phyloP scores from a whole-genome alignment of 1,140 invertebrate genomes.

The Drosophila biarmipes region DNA sequence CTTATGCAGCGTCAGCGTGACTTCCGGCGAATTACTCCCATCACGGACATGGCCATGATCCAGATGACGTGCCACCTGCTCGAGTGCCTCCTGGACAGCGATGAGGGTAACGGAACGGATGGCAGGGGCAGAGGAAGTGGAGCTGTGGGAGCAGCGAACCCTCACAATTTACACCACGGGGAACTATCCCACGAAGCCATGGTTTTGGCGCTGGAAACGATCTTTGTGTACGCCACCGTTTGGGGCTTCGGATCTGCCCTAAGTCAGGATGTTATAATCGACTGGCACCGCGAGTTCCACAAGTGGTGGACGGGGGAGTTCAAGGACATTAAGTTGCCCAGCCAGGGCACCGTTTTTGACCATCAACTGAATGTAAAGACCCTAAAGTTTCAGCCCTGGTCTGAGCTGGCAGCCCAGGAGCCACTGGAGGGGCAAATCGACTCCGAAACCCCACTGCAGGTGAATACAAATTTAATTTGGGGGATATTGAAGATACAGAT shows the following conservation, averaged over 20 bases:
- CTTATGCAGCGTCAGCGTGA: constrained; percentile 92
- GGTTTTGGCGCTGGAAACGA: constrained; percentile 88
- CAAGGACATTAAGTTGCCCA: constrained; percentile 95
- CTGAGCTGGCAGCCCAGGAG: constrained; percentile 88
- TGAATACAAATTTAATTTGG: constrained; percentile 49
- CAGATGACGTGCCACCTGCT: constrained; percentile 95
- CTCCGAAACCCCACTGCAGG: constrained; percentile 91
- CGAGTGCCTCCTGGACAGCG: constrained; percentile 91
- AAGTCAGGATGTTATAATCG: constrained; percentile 94
- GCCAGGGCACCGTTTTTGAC: constrained; percentile 93
- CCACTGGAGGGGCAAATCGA: constrained; percentile 90
- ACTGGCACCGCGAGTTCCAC: constrained; percentile 96
- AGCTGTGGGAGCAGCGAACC: constrained; percentile 13
- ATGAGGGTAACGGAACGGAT: constrained; percentile 53
- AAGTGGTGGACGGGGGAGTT: constrained; percentile 93
- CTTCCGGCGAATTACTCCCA: constrained; percentile 96
- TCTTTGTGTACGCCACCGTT: constrained; percentile 95
- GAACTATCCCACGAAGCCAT: constrained; percentile 60
- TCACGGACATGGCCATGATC: constrained; percentile 95
- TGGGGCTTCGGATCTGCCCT: constrained; percentile 97
- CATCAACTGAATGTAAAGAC: constrained; percentile 95
- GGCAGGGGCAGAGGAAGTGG: constrained; percentile 2
- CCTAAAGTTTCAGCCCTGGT: constrained; percentile 95
- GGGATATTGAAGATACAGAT: too few species aligned
- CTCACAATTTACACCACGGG: constrained; percentile 68